phyloP scores from a whole-genome alignment of 1,140 invertebrate species.

The Thereuonema tuberculata region DNA sequence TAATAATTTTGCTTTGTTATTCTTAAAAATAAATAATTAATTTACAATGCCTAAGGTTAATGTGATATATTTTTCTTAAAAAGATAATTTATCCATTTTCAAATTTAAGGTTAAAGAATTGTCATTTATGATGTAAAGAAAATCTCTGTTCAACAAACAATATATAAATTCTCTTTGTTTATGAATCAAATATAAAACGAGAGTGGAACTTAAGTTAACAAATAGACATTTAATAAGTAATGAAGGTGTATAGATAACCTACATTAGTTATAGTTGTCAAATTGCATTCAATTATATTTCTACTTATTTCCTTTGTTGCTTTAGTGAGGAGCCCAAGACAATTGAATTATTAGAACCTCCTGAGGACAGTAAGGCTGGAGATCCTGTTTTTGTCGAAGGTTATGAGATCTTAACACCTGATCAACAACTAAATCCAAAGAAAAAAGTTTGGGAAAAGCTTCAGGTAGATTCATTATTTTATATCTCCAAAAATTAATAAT shows the following conservation, averaged over 20 bases:
- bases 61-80: no score
- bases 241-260: background rate
- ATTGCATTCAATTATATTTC: background rate
- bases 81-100: no score
- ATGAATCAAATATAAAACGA: background rate
- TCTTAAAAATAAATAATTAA: no score
- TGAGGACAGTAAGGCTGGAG: conserved; percentile 53
- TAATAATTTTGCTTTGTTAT: no score
- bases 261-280: background rate
- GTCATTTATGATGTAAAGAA: background rate
- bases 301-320: conserved; percentile 27
- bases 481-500: no score
- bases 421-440: conserved; percentile 86
- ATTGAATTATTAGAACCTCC: conserved; percentile 75
- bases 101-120: background rate
- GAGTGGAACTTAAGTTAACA: no score
- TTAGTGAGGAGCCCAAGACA: conserved; percentile 41
- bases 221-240: no score
- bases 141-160: background rate
- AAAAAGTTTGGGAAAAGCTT: conserved; percentile 93
- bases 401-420: conserved; percentile 65
- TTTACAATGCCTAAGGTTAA: no score
- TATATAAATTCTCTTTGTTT: background rate
- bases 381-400: conserved; percentile 63
- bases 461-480: no score